Percentiles rank a stretch among this genome's conserved stretches.
Conservation (phyloP, 2,888 invertebrate genomes). For the Platerodrilus igneus region DNA sequence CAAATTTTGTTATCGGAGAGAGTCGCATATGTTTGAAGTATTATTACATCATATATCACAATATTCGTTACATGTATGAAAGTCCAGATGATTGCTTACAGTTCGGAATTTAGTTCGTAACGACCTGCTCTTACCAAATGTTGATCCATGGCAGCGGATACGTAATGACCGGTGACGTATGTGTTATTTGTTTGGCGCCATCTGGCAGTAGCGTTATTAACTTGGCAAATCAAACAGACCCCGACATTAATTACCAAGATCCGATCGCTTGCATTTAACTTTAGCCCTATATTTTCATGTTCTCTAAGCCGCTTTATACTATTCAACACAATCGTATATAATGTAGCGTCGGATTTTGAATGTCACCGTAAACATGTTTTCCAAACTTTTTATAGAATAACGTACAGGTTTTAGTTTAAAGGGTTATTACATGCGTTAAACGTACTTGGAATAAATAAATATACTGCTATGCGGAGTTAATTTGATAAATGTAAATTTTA, state of each 20-base stretch:
- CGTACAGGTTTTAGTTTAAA: too few species aligned
- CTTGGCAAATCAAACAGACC: constrained; percentile 52
- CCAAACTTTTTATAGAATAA: too few species aligned
- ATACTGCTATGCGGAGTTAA: too few species aligned
- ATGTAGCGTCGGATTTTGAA: too few species aligned
- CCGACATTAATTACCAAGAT: constrained; percentile 48
- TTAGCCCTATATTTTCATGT: constrained; percentile 33
- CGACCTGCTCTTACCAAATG: constrained; percentile 23
- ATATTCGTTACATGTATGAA: constrained; percentile 37
- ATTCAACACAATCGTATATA: too few species aligned
- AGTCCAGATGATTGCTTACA: constrained; percentile 48
- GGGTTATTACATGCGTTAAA: too few species aligned
- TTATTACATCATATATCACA: constrained; percentile 51
- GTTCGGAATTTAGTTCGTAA: constrained; percentile 29
- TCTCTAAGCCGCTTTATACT: constrained; percentile 14
- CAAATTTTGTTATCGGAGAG: constrained; percentile 47
- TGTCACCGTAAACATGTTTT: too few species aligned
- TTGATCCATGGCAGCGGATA: constrained; percentile 32
- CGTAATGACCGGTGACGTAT: constrained; percentile 49
- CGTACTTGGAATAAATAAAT: too few species aligned
- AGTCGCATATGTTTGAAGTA: constrained; percentile 49
- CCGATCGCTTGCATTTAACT: constrained; percentile 39
- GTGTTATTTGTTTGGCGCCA: constrained; percentile 52
- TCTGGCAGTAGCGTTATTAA: constrained; percentile 51
- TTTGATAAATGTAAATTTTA: too few species aligned